phyloP scores from a whole-genome alignment of 2,888 invertebrate species.

The Ditylenchus weischeri region DNA sequence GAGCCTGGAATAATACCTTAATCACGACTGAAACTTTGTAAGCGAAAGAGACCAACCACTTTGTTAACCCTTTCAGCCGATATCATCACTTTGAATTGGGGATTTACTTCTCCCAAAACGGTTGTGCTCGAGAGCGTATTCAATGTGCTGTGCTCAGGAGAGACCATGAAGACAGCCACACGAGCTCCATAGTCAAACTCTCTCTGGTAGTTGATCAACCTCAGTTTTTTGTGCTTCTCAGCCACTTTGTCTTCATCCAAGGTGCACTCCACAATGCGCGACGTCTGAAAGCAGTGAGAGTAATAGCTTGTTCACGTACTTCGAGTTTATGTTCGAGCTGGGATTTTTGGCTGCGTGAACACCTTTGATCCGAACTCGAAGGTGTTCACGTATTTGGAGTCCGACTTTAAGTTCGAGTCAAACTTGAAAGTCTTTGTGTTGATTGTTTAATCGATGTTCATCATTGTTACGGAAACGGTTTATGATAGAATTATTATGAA shows the following conservation, averaged over 20 bases:
- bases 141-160: slow-evolving; percentile 16
- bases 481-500: too few species aligned
- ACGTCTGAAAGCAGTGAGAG: slow-evolving; percentile 18
- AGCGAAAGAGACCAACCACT: background rate
- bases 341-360: too few species aligned
- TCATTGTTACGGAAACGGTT: too few species aligned
- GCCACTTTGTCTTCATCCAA: slow-evolving; percentile 26
- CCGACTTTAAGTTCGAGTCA: too few species aligned
- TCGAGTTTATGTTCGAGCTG: too few species aligned
- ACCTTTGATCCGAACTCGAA: too few species aligned
- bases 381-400: too few species aligned
- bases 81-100: background rate
- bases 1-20: background rate
- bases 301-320: too few species aligned
- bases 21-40: background rate
- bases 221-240: slow-evolving; percentile 29
- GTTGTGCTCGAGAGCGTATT: background rate
- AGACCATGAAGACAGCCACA: slow-evolving; percentile 18
- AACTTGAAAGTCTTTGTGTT: too few species aligned
- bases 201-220: slow-evolving; percentile 24
- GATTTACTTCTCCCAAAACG: slow-evolving; percentile 2
- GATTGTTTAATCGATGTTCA: too few species aligned
- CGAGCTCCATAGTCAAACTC: slow-evolving; percentile 20
- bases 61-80: background rate
- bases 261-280: slow-evolving; percentile 37